Evolutionary conservation across 2,113 vertebrate species (phyloP), one percentile per base, ranked within the genome.

Genomic region (Rhagologus leucostigma): DNA sequence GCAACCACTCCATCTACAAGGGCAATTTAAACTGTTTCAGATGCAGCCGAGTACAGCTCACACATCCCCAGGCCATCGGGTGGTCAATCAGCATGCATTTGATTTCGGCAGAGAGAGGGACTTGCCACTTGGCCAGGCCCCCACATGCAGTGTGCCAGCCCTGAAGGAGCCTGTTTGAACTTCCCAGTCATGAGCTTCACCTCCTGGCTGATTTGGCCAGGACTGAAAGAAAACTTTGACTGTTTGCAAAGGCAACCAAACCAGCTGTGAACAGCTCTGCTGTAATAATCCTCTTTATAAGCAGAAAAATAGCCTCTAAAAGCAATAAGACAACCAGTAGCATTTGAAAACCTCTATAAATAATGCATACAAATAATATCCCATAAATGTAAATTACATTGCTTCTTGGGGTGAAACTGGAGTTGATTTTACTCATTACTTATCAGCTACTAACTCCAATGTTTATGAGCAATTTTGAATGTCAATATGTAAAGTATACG

Each of bases 391-490:
- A 83, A 89, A 82, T 84, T 84, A 16, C 47, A 84, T 79, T 92
- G 81, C 30, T 75, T 87, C 39, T 89, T 92, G 44, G 37, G n/a
- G 39, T 90, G 64, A 91, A 95, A 86, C 57, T 77, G 32, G 69
- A 95, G 88, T 50, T 82, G 82, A 77, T 83, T 93, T 95, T 82
- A 73, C 29, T 80, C 74, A 81, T 94, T 95, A 79, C 46, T 84
- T 42, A 81, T 89, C 49, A 68, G 23, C 55, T 49, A 26, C 52
- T 78, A 87, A 47, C 30, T 68, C 65, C 55, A 33, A 32, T 39
- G 83, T 84, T 93, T 94, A 70, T 55, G 39, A 83, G 37, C 20
- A 41, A 89, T 91, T 95, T 86, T 92, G 29, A 94, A 89, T 93
- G 80, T 90, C 76, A 78, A 77, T 91, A 52, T 78, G 47, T 81